These are phyloP conservation scores for Ostrea edulis DNA, from an alignment of 1,140 invertebrate species.

Conservation along the genomic window DNA sequence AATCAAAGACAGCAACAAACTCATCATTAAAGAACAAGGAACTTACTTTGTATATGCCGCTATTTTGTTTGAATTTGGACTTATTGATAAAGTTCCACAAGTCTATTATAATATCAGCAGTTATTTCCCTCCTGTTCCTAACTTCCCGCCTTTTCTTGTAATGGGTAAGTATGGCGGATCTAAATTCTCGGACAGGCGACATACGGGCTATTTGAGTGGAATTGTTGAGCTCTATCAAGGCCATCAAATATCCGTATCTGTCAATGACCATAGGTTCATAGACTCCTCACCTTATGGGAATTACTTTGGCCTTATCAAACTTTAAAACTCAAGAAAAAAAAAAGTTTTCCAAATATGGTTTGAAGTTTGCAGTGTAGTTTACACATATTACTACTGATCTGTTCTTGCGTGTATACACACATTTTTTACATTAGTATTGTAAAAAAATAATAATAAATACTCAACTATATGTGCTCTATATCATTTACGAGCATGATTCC, in stretches of 20 bases:
- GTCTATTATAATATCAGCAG: constrained; percentile 12
- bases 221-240: not conserved
- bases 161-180: constrained; percentile 33
- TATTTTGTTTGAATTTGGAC: not conserved
- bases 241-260: not conserved
- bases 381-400: not conserved
- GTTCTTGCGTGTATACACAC: not conserved
- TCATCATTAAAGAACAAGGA: not conserved
- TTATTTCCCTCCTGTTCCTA: not conserved
- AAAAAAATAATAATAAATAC: too few species aligned
- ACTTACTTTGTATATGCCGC: not conserved
- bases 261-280: constrained; percentile 12
- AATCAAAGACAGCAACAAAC: not conserved
- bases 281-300: not conserved
- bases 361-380: not conserved
- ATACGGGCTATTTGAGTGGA: not conserved
- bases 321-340: not conserved
- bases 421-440: too few species aligned
- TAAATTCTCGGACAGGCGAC: not conserved
- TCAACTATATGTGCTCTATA: too few species aligned
- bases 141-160: not conserved
- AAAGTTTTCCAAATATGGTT: too few species aligned
- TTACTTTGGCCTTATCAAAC: not conserved
- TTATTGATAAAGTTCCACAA: not conserved
- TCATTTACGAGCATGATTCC: too few species aligned